Evolutionary conservation across 2,888 invertebrate species (phyloP).

Genomic region (Eupithecia insigniata): DNA sequence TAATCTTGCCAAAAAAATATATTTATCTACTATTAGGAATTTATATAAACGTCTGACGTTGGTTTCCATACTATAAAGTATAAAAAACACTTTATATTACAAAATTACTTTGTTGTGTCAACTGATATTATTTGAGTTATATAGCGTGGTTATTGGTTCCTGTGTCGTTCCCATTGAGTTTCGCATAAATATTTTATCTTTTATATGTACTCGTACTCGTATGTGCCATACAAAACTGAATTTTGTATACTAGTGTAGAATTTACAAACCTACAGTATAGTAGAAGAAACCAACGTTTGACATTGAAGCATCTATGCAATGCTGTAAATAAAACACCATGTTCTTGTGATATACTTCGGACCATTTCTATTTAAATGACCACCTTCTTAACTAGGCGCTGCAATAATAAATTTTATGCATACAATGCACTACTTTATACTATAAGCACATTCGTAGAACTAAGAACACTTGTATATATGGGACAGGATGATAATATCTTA

Average conservation of each 20-base stretch:
- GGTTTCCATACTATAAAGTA: neutral
- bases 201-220: too few species aligned
- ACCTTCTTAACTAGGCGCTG: constrained; percentile 45
- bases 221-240: neutral
- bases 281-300: constrained; percentile 12
- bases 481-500: constrained; percentile 37
- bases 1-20: constrained; percentile 57
- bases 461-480: constrained; percentile 23
- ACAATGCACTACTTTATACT: constrained; percentile 50
- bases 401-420: constrained; percentile 46
- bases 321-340: constrained; percentile 31
- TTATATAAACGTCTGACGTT: constrained; percentile 1
- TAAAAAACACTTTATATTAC: neutral
- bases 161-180: neutral
- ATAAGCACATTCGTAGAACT: constrained; percentile 37
- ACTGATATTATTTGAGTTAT: neutral
- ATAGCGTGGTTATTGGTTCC: neutral
- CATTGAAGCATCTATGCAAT: constrained; percentile 11
- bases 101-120: neutral
- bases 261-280: neutral
- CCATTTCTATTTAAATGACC: constrained; percentile 53
- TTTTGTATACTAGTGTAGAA: neutral
- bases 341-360: constrained; percentile 45
- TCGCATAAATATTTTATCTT: neutral
- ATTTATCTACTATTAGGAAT: constrained; percentile 9